Evolutionary conservation across 2,797 vertebrate species (phyloP), one percentile per base, ranked within the genome.

Genomic region (Otolemur crassicaudatus): DNA sequence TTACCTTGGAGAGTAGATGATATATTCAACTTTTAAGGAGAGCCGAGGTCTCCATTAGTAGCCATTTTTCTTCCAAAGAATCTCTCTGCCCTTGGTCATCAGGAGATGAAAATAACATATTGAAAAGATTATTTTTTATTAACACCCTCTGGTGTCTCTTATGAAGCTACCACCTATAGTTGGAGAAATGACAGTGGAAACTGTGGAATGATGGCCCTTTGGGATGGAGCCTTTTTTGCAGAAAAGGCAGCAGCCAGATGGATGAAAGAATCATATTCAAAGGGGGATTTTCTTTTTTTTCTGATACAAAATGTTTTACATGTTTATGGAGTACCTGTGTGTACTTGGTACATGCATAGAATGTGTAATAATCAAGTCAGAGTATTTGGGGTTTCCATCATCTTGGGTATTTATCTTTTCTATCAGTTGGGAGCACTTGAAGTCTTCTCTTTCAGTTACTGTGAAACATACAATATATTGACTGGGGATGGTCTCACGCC

Each of bases 71-170:
- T 77, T 37, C 19, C 9, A 80, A 88, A 97, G 63, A 60, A 86
- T 87, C 88, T 84, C 37, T 76, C 65, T 87, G n/a, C 72, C 46
- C 61, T 87, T 56, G 69, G n/a, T 91, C 75, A 92, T 82, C 25
- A 85, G n/a, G n/a, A 23, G 20, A 92, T 88, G 87, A 82, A 88
- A 76, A 86, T 40, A 90, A 95, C 37, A 96, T 56, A 70, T 40
- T 91, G 88, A 83, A 72, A 82, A 46, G 0, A 87, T 81, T 46
- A 37, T 81, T 56, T 92, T 95, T 93, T 72, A 93, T 82, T 84
- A 82, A 60, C 31, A 95, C 29, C 17, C 22, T 75, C 4, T 37
- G 77, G 58, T 82, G 81, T 81, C 61, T 91, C 81, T 85, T 67
- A 87, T 69, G 72, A 87, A 58, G 69, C 56, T 34, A 49, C 69